Evolutionary conservation across 2,888 invertebrate species (phyloP).

Genomic region (Myathropa florea): DNA sequence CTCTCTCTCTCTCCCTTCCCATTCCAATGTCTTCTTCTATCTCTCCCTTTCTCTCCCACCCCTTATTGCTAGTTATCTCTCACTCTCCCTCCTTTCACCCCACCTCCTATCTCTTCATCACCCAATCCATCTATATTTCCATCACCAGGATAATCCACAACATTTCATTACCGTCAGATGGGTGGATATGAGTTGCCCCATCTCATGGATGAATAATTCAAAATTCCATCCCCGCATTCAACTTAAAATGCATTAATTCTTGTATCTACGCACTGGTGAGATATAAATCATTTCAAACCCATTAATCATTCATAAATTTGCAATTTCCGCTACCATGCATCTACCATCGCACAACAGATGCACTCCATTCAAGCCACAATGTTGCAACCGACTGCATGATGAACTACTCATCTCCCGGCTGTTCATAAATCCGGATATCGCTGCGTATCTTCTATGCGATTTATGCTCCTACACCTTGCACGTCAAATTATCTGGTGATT

Average conservation of each 20-base stretch:
- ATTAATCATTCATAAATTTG: background rate
- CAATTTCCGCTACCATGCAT: background rate
- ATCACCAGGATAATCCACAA: too few relatives aligned
- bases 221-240: background rate
- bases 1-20: background rate
- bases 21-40: too few relatives aligned
- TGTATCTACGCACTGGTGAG: background rate
- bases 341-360: background rate
- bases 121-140: background rate
- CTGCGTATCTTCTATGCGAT: background rate
- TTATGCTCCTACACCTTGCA: background rate
- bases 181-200: background rate
- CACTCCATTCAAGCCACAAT: background rate
- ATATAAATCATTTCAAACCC: background rate
- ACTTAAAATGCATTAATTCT: background rate
- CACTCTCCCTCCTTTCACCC: too few relatives aligned
- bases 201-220: background rate
- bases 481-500: too few relatives aligned
- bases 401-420: background rate
- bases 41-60: too few relatives aligned
- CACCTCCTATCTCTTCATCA: background rate
- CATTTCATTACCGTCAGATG: background rate
- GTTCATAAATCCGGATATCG: background rate
- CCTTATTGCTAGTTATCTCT: too few relatives aligned
- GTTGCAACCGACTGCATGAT: background rate